Conservation (phyloP, 2,797 vertebrate genomes). For the Typhlichthys subterraneus region DNA sequence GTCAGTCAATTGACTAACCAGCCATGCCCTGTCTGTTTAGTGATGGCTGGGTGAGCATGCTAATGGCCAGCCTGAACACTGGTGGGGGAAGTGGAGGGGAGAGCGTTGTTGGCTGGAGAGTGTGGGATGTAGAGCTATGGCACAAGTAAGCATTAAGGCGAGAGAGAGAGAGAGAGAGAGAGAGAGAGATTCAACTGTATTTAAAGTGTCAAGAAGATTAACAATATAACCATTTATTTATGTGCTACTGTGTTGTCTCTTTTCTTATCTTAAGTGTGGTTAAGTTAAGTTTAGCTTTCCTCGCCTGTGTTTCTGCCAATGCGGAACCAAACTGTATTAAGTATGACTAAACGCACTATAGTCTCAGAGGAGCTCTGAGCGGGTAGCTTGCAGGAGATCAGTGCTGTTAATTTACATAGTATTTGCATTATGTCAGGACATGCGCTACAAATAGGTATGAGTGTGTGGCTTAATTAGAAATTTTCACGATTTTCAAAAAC, state of each 20-base stretch:
- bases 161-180: constrained; percentile 10
- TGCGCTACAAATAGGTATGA: constrained; percentile 84
- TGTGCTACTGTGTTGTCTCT: constrained; percentile 33
- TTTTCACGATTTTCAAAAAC: constrained; percentile 79
- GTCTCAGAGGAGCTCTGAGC: constrained; percentile 71
- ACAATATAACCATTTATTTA: constrained; percentile 51
- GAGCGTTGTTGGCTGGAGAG: constrained; percentile 24
- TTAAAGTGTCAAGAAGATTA: constrained; percentile 3
- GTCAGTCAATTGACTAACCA: constrained; percentile 72
- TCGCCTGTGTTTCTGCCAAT: constrained; percentile 56
- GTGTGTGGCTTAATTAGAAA: constrained; percentile 82
- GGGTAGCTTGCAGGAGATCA: constrained; percentile 76
- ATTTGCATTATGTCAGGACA: constrained; percentile 84
- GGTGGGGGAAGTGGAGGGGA: constrained; percentile 18
- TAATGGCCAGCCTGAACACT: constrained; percentile 62
- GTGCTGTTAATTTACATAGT: constrained; percentile 80
- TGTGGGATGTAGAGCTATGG: constrained; percentile 17
- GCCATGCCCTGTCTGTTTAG: constrained; percentile 55
- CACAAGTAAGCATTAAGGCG: constrained; percentile 21
- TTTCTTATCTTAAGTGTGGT: constrained; percentile 32
- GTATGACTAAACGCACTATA: constrained; percentile 71
- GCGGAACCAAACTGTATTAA: constrained; percentile 70
- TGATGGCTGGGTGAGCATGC: constrained; percentile 57
- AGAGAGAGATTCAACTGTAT: constrained; percentile 11
- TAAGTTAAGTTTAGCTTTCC: constrained; percentile 18